phyloP scores from a whole-genome alignment of 2,888 invertebrate species.

The Dynastes grantii region DNA sequence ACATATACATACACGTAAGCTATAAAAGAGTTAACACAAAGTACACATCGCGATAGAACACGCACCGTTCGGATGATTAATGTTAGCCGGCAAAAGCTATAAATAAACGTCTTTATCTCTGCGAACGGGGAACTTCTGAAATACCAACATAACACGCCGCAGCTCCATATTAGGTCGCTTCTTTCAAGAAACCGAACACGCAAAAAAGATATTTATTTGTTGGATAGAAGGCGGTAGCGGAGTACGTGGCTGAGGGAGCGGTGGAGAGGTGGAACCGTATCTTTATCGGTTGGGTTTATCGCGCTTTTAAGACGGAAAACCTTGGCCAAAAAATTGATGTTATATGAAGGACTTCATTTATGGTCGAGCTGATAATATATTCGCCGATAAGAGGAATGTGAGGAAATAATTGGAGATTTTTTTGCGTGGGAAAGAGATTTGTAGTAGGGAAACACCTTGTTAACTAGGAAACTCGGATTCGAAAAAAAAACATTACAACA shows the following conservation, averaged over 20 bases:
- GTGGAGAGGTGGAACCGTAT: neutral
- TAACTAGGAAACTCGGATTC: too few relatives aligned
- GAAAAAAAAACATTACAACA: too few relatives aligned
- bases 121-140: constrained; percentile 7
- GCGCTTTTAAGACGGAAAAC: neutral
- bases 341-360: neutral
- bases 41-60: constrained; percentile 11
- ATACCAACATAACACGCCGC: constrained; percentile 14
- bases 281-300: constrained; percentile 9
- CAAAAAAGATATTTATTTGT: constrained; percentile 35
- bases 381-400: neutral
- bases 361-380: neutral
- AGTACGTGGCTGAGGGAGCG: neutral
- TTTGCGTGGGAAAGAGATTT: too few relatives aligned
- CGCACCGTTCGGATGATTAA: constrained; percentile 20
- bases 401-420: too few relatives aligned
- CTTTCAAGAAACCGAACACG: constrained; percentile 12
- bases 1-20: neutral
- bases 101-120: constrained; percentile 17
- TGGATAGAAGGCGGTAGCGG: neutral
- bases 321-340: constrained; percentile 4
- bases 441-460: too few relatives aligned
- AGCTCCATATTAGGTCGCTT: constrained; percentile 8
- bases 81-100: constrained; percentile 11
- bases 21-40: neutral